Conservation (phyloP, 2,113 vertebrate genomes). For the Pelecanoides urinatrix region DNA sequence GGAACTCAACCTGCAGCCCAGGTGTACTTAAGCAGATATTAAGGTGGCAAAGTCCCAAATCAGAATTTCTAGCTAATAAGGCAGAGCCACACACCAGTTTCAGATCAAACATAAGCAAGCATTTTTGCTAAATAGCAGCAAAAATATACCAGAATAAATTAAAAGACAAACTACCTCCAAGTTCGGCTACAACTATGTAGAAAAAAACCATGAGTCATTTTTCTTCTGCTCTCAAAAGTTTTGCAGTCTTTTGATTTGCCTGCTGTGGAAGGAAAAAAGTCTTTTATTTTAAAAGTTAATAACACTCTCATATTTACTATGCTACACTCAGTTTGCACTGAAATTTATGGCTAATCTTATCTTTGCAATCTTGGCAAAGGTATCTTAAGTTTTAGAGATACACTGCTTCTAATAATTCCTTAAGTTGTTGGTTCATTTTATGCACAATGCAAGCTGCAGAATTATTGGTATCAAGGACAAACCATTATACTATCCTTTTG, state of each 20-base stretch:
- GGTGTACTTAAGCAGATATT: not conserved
- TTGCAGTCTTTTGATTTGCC: not conserved
- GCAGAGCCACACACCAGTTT: not conserved
- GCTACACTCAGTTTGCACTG: not conserved
- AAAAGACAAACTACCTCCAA: not conserved
- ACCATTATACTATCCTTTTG: not conserved
- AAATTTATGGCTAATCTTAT: not conserved
- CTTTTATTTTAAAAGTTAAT: not conserved
- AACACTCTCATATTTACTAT: not conserved
- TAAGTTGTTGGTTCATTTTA: not conserved
- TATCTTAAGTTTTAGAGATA: not conserved
- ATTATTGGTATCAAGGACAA: not conserved
- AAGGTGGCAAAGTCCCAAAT: not conserved
- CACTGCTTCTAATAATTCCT: not conserved
- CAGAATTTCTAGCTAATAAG: not conserved
- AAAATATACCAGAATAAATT: not conserved
- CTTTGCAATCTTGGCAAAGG: not conserved
- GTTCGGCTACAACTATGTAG: not conserved
- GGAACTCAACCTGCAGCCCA: not conserved
- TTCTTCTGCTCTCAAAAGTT: not conserved
- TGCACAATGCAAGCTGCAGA: not conserved
- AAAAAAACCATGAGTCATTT: not conserved
- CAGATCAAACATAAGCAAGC: not conserved
- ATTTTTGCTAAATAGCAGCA: not conserved
- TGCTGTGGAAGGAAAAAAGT: not conserved